A percentile compares a stretch with the other conserved stretches of the same genome.
Conservation (phyloP, 2,888 invertebrate genomes). For the Nasonia oneida region DNA sequence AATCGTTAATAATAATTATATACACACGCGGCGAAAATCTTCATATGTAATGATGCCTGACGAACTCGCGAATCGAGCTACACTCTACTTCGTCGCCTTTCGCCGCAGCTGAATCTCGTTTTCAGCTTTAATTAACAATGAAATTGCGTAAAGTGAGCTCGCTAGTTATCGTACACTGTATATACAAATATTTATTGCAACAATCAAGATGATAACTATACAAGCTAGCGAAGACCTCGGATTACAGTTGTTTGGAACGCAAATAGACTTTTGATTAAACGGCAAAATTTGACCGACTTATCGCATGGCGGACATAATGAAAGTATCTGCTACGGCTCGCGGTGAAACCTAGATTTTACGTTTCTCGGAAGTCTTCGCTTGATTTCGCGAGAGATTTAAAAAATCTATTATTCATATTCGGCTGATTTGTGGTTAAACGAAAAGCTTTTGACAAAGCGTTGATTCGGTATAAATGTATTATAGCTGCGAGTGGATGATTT, state of each 20-base stretch:
- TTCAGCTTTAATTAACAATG: neutral
- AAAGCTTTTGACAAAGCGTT: neutral
- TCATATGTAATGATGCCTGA: neutral
- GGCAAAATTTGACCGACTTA: slow-evolving; percentile 28
- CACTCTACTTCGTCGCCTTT: too few species aligned
- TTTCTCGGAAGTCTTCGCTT: too few species aligned
- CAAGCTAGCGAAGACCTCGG: neutral
- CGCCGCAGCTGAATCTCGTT: neutral
- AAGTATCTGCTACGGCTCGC: neutral
- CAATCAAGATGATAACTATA: too few species aligned
- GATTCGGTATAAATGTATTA: neutral
- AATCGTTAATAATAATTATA: neutral
- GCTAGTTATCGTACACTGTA: too few species aligned
- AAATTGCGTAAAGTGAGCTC: neutral
- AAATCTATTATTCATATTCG: too few species aligned
- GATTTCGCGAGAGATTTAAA: too few species aligned
- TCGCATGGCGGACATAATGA: neutral
- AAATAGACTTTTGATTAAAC: slow-evolving; percentile 30
- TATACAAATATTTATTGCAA: too few species aligned
- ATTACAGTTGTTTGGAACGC: slow-evolving; percentile 28
- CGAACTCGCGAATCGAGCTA: neutral
- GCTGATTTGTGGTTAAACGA: too few species aligned
- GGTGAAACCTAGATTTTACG: neutral
- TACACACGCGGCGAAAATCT: neutral
- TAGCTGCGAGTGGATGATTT: slow-evolving; percentile 13